Base-by-base conservation (phyloP, 2,888 invertebrate species). In the Pteria penguin region DNA sequence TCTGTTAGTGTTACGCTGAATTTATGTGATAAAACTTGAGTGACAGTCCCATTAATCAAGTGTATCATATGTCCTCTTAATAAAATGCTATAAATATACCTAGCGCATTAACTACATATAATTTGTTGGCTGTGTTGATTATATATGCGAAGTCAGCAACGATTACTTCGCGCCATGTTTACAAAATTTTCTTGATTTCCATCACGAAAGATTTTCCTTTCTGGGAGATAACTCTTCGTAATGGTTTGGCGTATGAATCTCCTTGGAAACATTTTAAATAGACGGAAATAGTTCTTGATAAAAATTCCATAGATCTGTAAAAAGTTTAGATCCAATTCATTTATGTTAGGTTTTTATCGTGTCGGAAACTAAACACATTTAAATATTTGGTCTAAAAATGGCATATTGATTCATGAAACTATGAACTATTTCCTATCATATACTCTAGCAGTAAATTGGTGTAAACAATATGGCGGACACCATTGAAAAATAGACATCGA, bases 401-500 rank as follows among this genome's bases (percentile, higher is more conserved):
- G n/a, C n/a, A n/a, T n/a, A n/a, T n/a, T n/a, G n/a, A n/a, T n/a
- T n/a, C n/a, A n/a, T n/a, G n/a, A n/a, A n/a, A 14, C 45, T 18
- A 45, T 3, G 65, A 36, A 65, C 76, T 77, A 70, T 73, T 73
- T 77, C 55, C 60, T 8, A 26, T 63, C 57, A 26, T 4, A 60
- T 22, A 24, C 5, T 29, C 31, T n/a, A n/a, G 26, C 5, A 55
- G 54, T 52, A 18, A 57, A 26, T 36, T 27, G 65, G 36, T 57
- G 63, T 77, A 72, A 77, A 77, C 76, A 77, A 77, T 52, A 77
- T 77, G 76, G 76, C 76, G 76, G 72, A 69, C 32, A 32, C 24
- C 33, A 22, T 18, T 45, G 45, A 14, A 14, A 18, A 14, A 45
- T 45, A 8, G 18, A 45, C 45, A 45, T 45, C 45, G 45, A 14